These are phyloP conservation scores for Plectrocnemia conspersa DNA, from an alignment of 1,140 invertebrate genomes.

Conservation along the genomic window DNA sequence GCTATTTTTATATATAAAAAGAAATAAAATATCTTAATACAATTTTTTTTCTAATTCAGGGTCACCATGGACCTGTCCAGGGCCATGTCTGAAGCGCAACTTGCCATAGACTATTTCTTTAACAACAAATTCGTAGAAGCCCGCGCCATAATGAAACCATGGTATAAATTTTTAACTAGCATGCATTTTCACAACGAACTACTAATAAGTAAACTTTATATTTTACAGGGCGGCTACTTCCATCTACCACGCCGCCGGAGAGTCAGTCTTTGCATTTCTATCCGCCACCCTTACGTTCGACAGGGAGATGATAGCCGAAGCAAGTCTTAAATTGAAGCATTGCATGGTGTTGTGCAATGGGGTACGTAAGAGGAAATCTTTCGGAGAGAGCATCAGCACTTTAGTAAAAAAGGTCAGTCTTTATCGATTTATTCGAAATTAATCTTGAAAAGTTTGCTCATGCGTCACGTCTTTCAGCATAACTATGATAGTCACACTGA, in stretches of 20 bases:
- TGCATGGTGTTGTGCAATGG: slow-evolving; percentile 74
- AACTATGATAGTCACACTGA: slow-evolving; percentile 74
- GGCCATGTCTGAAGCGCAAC: slow-evolving; percentile 62
- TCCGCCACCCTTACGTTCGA: slow-evolving; percentile 93
- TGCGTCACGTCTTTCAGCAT: slow-evolving; percentile 44
- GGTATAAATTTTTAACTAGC: slow-evolving; percentile 49
- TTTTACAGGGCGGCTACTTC: slow-evolving; percentile 69
- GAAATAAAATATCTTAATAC: not conserved
- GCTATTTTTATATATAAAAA: slow-evolving; percentile 4
- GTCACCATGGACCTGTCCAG: slow-evolving; percentile 56
- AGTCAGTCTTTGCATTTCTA: slow-evolving; percentile 82
- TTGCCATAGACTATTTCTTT: slow-evolving; percentile 76
- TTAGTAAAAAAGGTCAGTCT: slow-evolving; percentile 65
- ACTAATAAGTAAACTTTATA: not conserved
- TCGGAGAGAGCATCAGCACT: slow-evolving; percentile 75
- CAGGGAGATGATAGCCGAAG: slow-evolving; percentile 68
- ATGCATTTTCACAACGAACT: not conserved
- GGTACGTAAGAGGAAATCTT: slow-evolving; percentile 64
- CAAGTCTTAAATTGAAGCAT: slow-evolving; percentile 66
- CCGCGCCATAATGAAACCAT: slow-evolving; percentile 66
- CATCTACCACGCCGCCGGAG: slow-evolving; percentile 90
- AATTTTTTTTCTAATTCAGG: slow-evolving; percentile 4
- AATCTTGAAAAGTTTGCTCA: not conserved
- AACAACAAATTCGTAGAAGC: slow-evolving; percentile 86
- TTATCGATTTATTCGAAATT: no score